Evolutionary conservation across 1,140 invertebrate genomes (phyloP).

Genomic region (Amyelois transitella): DNA sequence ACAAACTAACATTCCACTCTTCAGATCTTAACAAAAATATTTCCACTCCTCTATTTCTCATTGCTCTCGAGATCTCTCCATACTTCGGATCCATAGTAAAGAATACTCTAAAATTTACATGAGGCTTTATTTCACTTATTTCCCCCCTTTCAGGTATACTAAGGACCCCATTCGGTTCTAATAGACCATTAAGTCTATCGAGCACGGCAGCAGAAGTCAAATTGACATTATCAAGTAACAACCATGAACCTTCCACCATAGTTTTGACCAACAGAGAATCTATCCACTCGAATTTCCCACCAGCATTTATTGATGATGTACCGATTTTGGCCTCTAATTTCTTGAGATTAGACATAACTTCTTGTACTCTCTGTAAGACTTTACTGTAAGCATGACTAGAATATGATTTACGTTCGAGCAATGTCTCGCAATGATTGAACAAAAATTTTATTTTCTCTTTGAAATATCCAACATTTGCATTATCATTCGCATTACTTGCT

Average conservation of each 20-base stretch:
- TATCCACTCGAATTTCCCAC: constrained; percentile 97
- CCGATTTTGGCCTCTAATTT: constrained; percentile 59
- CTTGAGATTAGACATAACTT: constrained; percentile 31
- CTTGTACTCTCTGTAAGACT: constrained; percentile 25
- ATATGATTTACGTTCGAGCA: constrained; percentile 18
- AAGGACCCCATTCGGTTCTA: constrained; percentile 94
- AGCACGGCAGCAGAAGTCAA: constrained; percentile 96
- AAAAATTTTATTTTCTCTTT: constrained; percentile 67
- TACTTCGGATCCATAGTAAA: constrained; percentile 95
- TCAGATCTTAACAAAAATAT: constrained; percentile 80
- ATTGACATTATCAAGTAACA: constrained; percentile 97
- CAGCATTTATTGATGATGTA: constrained; percentile 80
- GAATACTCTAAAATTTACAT: constrained; percentile 94
- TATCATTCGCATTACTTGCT: constrained; percentile 25
- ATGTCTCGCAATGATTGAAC: constrained; percentile 52
- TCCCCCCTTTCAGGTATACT: constrained; percentile 94
- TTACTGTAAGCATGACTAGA: constrained; percentile 11
- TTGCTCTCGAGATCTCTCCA: constrained; percentile 97
- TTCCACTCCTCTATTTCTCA: constrained; percentile 98
- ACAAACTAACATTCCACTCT: constrained; percentile 40
- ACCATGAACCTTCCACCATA: constrained; percentile 89
- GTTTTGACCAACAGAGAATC: constrained; percentile 95
- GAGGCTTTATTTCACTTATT: constrained; percentile 87
- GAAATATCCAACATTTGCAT: constrained; percentile 74
- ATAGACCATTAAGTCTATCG: constrained; percentile 94